Conservation (phyloP, 2,113 vertebrate species). For the Cyphomyrus plagiostoma region DNA sequence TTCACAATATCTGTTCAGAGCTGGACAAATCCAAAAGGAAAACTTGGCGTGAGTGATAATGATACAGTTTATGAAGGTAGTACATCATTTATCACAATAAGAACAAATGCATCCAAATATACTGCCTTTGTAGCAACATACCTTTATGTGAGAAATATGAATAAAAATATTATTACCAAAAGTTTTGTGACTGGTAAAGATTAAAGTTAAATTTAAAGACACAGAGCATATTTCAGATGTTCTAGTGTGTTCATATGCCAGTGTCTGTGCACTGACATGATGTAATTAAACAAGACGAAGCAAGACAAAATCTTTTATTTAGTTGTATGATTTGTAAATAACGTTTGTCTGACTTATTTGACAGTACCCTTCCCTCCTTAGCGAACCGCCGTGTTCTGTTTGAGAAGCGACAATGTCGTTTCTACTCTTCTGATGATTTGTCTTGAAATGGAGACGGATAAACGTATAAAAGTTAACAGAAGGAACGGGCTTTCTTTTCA, state of each 20-base stretch:
- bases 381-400: neutral
- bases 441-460: neutral
- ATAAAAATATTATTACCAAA: neutral
- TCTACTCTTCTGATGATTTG: neutral
- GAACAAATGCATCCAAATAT: neutral
- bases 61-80: neutral
- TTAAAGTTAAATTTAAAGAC: neutral
- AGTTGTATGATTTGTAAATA: neutral
- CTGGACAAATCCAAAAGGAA: neutral
- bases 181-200: neutral
- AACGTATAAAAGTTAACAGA: neutral
- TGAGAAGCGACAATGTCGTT: neutral
- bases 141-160: neutral
- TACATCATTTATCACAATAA: neutral
- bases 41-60: neutral
- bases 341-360: neutral
- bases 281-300: constrained; percentile 20
- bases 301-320: constrained; percentile 26
- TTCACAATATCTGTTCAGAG: neutral
- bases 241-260: neutral
- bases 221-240: neutral
- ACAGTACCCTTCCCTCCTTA: neutral
- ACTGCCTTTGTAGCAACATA: neutral
- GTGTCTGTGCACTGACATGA: constrained; percentile 10
- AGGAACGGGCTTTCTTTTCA: neutral